A percentile compares a stretch with the other conserved stretches of the same genome.
Conservation (phyloP, 2,888 invertebrate genomes). For the Cybosia mesomella region DNA sequence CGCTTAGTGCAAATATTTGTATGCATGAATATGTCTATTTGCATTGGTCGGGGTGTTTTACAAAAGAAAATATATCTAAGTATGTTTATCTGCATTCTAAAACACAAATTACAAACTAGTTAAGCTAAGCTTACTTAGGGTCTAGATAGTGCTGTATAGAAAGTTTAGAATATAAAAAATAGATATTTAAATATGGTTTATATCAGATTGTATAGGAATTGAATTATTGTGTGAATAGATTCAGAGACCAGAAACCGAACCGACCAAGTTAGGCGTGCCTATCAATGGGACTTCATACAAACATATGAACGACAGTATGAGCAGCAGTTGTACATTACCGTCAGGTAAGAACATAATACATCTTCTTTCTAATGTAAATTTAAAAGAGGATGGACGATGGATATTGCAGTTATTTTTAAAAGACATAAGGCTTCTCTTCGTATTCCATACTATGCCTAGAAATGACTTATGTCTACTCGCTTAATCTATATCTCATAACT, state of each 20-base stretch:
- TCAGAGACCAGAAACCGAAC: slow-evolving; percentile 82
- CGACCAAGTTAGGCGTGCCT: slow-evolving; percentile 79
- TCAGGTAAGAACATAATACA: slow-evolving; percentile 67
- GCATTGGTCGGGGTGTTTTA: no score
- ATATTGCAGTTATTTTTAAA: background rate
- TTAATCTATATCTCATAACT: no score
- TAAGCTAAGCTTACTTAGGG: no score
- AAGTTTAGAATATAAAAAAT: no score
- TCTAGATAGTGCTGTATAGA: no score
- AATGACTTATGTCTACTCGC: no score
- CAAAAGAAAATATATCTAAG: no score
- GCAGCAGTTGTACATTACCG: slow-evolving; percentile 92
- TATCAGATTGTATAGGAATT: background rate
- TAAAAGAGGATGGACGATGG: background rate
- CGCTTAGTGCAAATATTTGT: background rate
- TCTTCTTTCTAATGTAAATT: background rate
- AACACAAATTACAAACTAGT: no score
- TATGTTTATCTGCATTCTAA: no score
- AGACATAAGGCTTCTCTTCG: no score
- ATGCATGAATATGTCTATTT: no score
- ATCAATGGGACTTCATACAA: slow-evolving; percentile 81
- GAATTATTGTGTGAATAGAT: slow-evolving; percentile 62
- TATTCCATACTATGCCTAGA: no score
- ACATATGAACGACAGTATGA: slow-evolving; percentile 90
- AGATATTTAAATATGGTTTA: background rate